Base-by-base conservation (phyloP, 30 jellyfish, hydroid and myxozoan species). In the Turritopsis dohrnii region DNA sequence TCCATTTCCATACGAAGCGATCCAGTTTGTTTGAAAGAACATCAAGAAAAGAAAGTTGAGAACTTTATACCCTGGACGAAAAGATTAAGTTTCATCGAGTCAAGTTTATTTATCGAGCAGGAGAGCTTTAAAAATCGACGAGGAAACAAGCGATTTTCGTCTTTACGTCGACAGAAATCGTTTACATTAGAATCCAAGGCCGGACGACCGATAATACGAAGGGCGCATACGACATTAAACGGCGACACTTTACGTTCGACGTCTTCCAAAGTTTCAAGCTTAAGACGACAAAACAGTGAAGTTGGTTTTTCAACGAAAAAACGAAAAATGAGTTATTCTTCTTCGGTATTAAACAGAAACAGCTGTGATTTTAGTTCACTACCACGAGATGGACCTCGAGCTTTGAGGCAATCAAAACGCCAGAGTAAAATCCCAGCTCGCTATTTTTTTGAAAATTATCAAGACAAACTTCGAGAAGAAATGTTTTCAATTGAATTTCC, bases 1-100 rank as follows among this genome's bases (percentile, higher is more conserved):
- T 53, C 77, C 25, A 80, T 41, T 19, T 23, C 79, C 1, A 20
- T 24, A 22, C 80, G 28, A 30, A 41, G 65, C 54, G 87, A 80
- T n/a, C 83, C 65, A 24, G 13, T n/a, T 27, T 69, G 77, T 21
- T 0, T 27, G n/a, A 29, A 8, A 23, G 83, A 74, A 26, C 16
- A 66, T 66, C 29, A 66, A n/a, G 3, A 23, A 4, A 24, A 24
- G 65, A 74, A 26, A 26, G 54, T 22, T 28, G 53, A 65, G 21
- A 22, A 31, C 17, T 80, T 53, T 54, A 53, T 80, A 16, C 87
- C 87, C 22, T 80, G 87, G 87, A 80, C 80, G 24, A 80, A 80
- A 80, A 84, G 87, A 17, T 23, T 31, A 17, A 53, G 71, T 80
- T 71, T 80, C 83, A 25, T 80, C 21, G 87, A 22, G 21, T 29